Conservation (phyloP, 2,888 invertebrate species). For the Apodemia duryi region DNA sequence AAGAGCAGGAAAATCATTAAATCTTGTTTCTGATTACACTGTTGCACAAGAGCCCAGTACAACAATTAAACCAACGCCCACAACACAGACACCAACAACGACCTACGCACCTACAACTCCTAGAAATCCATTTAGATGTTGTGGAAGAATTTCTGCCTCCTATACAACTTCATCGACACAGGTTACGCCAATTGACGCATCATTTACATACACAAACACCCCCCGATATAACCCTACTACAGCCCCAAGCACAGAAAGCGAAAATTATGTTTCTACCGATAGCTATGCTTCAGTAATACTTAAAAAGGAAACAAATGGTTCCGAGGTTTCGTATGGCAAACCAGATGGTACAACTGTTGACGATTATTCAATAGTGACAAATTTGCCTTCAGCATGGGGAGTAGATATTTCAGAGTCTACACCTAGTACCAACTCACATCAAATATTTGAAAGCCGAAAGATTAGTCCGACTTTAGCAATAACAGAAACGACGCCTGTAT, state of each 20-base stretch:
- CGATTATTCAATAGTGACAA: conserved; percentile 67
- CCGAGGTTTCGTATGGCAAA: conserved; percentile 33
- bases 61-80: conserved; percentile 39
- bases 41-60: conserved; percentile 41
- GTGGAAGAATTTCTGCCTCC: conserved; percentile 67
- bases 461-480: conserved; percentile 49
- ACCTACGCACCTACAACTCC: conserved; percentile 47
- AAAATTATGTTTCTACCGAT: conserved; percentile 45
- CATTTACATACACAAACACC: conserved; percentile 71
- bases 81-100: conserved; percentile 42
- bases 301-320: conserved; percentile 39
- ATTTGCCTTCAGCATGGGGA: conserved; percentile 68
- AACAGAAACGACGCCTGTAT: conserved; percentile 54
- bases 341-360: conserved; percentile 66
- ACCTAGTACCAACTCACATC: conserved; percentile 46
- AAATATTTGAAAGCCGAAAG: conserved; percentile 63
- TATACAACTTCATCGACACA: conserved; percentile 60
- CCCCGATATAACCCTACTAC: conserved; percentile 52
- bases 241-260: conserved; percentile 42
- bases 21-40: conserved; percentile 46
- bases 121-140: conserved; percentile 60
- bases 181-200: conserved; percentile 44
- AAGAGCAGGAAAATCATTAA: conserved; percentile 68
- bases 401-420: conserved; percentile 54
- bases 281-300: conserved; percentile 52